Evolutionary conservation across 2,797 vertebrate genomes (phyloP), one percentile per base, ranked within the genome.

Genomic region (Syngnathus acus): DNA sequence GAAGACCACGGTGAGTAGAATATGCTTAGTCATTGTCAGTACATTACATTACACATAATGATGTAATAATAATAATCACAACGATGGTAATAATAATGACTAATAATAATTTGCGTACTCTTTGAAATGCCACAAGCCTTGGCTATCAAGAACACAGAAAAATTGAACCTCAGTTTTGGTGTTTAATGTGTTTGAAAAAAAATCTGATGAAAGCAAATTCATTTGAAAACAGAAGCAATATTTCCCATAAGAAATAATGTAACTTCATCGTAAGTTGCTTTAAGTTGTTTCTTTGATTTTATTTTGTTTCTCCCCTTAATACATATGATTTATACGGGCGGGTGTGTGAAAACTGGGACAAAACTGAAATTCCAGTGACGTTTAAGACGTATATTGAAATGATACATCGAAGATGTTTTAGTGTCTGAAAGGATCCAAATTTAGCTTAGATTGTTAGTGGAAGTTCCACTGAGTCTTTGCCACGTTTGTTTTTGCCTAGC

Each of bases 1-100:
- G 78, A 93, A 93, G 73, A 94, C 93, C 0, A 94, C 92, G 72
- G 93, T 93, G 72, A 91, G 67, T 68, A 9, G 14, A 21, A 50
- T 6, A 19, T 58, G n/a, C 37, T 5, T 17, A 5, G 14, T 38
- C 57, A 39, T 39, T 38, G 21, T 23, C 51, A 54, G 23, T 23
- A 11, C 40, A 42, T 42, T 42, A n/a, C 50, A 51, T 16, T 9
- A 19, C 6, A 26, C 26, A 26, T 26, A 26, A 26, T 26, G 26
- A 51, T 21, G 8, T 54, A 21, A 54, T 10, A 54, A 54, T 54
- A 55, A 55, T 55, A 26, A 32, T 42, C 9, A 43, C 4, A 11
- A 43, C 11, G 42, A 43, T 43, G 2, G 11, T 43, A 11, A 11
- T 42, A 9, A 9, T 42, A 10, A 3, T 43, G 10, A 43, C 26